Evolutionary conservation across 2,888 invertebrate species (phyloP), one percentile per base, ranked within the genome.

Genomic region (Blastobasis lacticolella): DNA sequence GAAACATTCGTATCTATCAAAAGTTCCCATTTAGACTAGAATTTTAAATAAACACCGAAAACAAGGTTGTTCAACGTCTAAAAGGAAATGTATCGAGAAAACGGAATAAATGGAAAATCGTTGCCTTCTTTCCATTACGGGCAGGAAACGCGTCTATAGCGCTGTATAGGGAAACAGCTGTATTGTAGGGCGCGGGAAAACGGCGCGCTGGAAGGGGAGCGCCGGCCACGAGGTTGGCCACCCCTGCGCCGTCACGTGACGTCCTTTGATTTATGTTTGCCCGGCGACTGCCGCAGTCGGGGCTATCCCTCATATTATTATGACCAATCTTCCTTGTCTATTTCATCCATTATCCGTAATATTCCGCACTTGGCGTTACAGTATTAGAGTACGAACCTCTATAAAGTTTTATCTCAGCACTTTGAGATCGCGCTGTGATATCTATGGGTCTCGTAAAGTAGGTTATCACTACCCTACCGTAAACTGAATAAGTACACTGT

Each of bases 101-200:
- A 57, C 61, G 60, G 61, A 64, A 72, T 68, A 69, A 69, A 76
- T 69, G 69, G 62, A 69, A 73, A 69, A 67, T 65, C 69, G 67
- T 68, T 67, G 61, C 69, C 66, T 65, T 61, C 65, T 66, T 67
- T 69, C 67, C 69, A 71, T 74, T 73, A 73, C 68, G 68, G 60
- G 57, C 67, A 71, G 71, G 72, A 74, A 74, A 59, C 57, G 51
- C 49, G 60, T 51, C 68, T 76, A 68, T 69, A 77, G 65, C 60
- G 52, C 66, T 67, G 66, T 77, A 73, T 76, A 75, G 64, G 59
- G 68, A 67, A 75, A 75, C 77, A 75, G 75, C 73, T 77, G 78
- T 74, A 74, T 66, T 57, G 64, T 66, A 67, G 71, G 73, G 72
- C 74, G 76, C 78, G 76, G 76, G 75, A 77, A 80, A 81, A 68